Base-by-base conservation (phyloP, 2,888 invertebrate species). In the Perdita meconis region DNA sequence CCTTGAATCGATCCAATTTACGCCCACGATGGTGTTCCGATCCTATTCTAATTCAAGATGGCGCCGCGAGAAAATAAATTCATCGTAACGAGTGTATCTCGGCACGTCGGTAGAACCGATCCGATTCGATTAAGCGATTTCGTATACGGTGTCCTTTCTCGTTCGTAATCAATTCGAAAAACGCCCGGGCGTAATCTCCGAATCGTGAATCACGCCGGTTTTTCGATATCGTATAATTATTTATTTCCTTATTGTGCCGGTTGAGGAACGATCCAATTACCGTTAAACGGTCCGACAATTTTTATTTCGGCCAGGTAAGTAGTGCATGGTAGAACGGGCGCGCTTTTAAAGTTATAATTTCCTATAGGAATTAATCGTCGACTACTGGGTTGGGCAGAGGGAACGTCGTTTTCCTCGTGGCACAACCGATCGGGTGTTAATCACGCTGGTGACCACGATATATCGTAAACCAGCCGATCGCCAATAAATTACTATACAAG, bases 391-490 rank as follows among this genome's bases (percentile, higher is more conserved):
- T 55, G 68, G 67, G 56, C 65, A 63, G 56, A 66, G 56, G 34
- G 64, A 64, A 59, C 65, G 68, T 30, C 65, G 79, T 57, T 77
- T 76, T 73, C 78, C 72, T 75, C 78, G 72, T 70, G 59, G 80
- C 72, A 77, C 57, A 78, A 67, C 16, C 81, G 73, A 80, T 85
- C 77, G 82, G 79, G 84, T 84, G 87, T 87, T 87, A 87, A 87
- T 87, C 87, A 83, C 80, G 67, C 56, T 69, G 64, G 69, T 71
- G 81, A 83, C 80, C 79, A 75, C 81, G 71, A 47, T 61, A 60
- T 84, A 84, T 82, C 82, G 78, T 78, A 72, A 79, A 81, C 64
- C 81, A 78, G 66, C 71, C 80, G 57, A 75, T 80, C 78, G 59
- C 36, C 78, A 16, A 66, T 84, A 79, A 81, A 80, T 82, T 75